Evolutionary conservation across 2,113 vertebrate species (phyloP).

Genomic region (Azemiops feae): DNA sequence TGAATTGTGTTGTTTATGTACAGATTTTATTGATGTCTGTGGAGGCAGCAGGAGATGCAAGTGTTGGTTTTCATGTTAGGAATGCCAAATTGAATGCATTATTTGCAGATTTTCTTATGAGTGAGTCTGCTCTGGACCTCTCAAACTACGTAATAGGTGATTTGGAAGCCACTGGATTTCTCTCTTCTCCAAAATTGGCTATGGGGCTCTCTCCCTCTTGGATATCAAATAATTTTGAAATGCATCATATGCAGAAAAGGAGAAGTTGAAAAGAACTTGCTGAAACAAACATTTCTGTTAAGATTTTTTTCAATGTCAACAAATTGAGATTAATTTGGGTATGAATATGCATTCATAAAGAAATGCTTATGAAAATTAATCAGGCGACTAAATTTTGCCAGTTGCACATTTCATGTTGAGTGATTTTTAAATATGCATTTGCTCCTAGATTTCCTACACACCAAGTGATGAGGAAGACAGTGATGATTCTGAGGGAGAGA

Average conservation of each 20-base stretch:
- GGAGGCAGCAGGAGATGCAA: not conserved
- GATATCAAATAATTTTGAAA: not conserved
- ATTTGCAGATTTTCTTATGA: not conserved
- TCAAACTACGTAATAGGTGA: no score
- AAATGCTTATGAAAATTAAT: not conserved
- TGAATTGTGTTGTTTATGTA: not conserved
- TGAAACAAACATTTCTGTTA: not conserved
- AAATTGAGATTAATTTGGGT: not conserved
- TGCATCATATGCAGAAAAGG: not conserved
- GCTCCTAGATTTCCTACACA: constrained; percentile 84
- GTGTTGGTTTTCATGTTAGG: not conserved
- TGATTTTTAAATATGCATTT: constrained; percentile 42
- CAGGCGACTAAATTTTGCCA: not conserved
- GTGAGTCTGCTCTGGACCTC: no score
- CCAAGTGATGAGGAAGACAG: constrained; percentile 87
- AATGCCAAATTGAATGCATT: not conserved
- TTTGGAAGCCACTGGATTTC: not conserved
- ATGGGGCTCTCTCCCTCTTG: not conserved
- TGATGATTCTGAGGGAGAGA: constrained; percentile 90
- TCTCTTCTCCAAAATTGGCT: not conserved
- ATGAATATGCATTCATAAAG: not conserved
- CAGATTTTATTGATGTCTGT: not conserved
- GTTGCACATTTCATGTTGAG: constrained; percentile 7
- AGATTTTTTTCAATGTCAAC: not conserved
- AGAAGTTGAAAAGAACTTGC: not conserved